Percentiles rank a stretch among this genome's conserved stretches.
These are phyloP conservation scores for Mormyrus proboscirostris DNA, from an alignment of 2,797 vertebrate species.

Conservation along the genomic window DNA sequence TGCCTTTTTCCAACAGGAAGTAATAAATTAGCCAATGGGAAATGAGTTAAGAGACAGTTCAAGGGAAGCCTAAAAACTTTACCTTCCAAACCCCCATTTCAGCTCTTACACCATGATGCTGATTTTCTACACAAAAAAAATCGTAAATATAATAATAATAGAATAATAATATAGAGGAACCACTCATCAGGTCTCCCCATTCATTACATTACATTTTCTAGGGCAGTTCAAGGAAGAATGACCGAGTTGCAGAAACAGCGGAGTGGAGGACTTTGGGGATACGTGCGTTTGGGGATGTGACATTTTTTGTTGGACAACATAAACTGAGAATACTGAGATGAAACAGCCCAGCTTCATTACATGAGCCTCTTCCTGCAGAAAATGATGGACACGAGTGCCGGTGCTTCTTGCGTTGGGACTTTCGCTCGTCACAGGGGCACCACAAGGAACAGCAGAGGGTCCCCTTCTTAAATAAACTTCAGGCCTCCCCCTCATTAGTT, in stretches of 20 bases:
- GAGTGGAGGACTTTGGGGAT: background rate
- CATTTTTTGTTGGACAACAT: background rate
- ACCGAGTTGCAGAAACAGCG: background rate
- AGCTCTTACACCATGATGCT: background rate
- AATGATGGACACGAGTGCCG: background rate
- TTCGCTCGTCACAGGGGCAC: background rate
- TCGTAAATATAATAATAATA: background rate
- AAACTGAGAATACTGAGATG: background rate
- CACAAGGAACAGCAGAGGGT: background rate
- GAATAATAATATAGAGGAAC: background rate
- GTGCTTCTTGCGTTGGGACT: background rate
- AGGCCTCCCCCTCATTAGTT: background rate
- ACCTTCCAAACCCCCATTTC: background rate
- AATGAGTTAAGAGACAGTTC: background rate
- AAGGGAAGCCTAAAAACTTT: background rate
- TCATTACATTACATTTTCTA: background rate
- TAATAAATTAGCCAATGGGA: background rate
- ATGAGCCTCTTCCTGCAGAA: background rate
- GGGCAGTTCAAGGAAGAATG: background rate
- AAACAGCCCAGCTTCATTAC: background rate
- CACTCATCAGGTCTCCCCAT: background rate
- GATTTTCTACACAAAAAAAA: background rate
- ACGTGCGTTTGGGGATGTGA: background rate
- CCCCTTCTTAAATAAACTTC: background rate
- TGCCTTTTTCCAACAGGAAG: background rate